Evolutionary conservation across 2,113 vertebrate species (phyloP).

Genomic region (Dromiciops gliroides): DNA sequence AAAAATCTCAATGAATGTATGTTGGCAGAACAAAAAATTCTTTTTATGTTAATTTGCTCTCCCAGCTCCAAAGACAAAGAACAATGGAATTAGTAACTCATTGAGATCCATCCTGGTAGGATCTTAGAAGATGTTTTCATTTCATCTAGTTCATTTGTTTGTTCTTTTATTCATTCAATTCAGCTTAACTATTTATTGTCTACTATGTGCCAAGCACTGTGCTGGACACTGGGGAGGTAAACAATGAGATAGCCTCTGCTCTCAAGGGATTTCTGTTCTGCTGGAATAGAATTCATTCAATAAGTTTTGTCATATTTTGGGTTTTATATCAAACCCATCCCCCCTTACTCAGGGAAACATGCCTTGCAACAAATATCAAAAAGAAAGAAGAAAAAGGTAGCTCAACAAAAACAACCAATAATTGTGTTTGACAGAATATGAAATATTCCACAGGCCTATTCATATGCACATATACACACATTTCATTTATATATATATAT

Average conservation of each 20-base stretch:
- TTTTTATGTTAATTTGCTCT: not conserved
- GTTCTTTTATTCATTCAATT: not conserved
- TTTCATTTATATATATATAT: too few species aligned
- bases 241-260: not conserved
- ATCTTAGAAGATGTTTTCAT: not conserved
- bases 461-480: too few species aligned
- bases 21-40: too few species aligned
- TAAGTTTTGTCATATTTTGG: not conserved
- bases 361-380: too few species aligned
- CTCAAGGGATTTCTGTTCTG: not conserved
- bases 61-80: not conserved
- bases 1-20: too few species aligned
- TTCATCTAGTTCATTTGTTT: not conserved
- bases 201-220: not conserved
- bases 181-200: not conserved
- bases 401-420: too few species aligned
- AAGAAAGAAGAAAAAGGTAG: too few species aligned
- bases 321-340: not conserved
- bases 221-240: not conserved
- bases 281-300: not conserved
- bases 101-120: not conserved
- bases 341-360: not conserved
- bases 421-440: not conserved
- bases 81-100: not conserved
- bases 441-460: not conserved